Conservation (phyloP, 2,113 vertebrate genomes). For the Shinisaurus crocodilurus region DNA sequence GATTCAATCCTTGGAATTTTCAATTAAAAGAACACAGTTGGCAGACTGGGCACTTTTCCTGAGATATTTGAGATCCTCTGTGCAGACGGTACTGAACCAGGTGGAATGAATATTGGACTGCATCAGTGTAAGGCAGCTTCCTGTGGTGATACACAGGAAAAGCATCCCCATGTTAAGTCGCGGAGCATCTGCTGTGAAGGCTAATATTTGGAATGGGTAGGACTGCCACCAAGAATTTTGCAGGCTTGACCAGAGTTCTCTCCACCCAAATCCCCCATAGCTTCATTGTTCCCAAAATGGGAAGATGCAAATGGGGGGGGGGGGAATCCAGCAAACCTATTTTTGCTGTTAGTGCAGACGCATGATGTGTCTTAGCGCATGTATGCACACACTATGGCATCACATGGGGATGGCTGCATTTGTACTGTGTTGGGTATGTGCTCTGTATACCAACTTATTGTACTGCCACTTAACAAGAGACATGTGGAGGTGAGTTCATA, state of each 20-base stretch:
- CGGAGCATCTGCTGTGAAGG: neutral
- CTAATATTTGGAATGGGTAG: neutral
- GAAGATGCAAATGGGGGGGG: neutral
- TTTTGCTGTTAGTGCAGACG: neutral
- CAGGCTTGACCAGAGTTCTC: neutral
- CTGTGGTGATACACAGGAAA: neutral
- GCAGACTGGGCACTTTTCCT: neutral
- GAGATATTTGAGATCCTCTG: neutral
- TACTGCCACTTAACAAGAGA: too few species aligned
- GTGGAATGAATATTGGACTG: neutral
- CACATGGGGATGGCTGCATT: neutral
- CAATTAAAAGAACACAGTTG: neutral
- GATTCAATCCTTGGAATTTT: neutral
- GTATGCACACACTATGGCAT: too few species aligned
- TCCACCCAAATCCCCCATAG: neutral
- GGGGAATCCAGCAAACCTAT: neutral
- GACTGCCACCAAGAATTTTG: neutral
- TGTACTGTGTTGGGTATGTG: too few species aligned
- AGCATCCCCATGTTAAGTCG: neutral
- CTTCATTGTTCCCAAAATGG: neutral
- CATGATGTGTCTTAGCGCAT: neutral
- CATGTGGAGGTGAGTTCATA: too few species aligned
- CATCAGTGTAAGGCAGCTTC: neutral
- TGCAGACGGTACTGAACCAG: neutral
- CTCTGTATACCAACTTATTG: too few species aligned